Evolutionary conservation across 2,888 invertebrate genomes (phyloP).

Genomic region (Phaedon cochleariae): DNA sequence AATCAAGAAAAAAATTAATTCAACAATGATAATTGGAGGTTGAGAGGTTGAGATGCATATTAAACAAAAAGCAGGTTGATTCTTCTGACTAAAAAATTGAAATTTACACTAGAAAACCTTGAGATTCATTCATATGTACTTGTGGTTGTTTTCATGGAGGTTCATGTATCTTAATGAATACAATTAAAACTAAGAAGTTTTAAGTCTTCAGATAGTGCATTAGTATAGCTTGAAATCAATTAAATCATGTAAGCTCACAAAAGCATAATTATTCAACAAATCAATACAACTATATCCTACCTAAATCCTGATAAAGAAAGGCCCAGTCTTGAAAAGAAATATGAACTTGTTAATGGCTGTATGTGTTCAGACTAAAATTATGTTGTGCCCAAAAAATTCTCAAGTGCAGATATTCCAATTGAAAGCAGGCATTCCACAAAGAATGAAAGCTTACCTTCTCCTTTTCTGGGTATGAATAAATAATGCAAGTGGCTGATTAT

Average conservation of each 20-base stretch:
- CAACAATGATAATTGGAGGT: no score
- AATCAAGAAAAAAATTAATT: no score
- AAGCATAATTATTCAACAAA: neutral
- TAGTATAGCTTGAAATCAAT: neutral
- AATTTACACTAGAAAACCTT: no score
- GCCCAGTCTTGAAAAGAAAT: slow-evolving; percentile 81
- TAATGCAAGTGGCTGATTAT: slow-evolving; percentile 94
- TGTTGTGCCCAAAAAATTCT: slow-evolving; percentile 12
- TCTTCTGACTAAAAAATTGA: no score
- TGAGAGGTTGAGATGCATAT: no score
- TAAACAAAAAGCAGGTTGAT: no score
- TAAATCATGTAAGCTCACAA: neutral
- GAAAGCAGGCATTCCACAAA: neutral
- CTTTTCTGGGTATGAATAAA: slow-evolving; percentile 90
- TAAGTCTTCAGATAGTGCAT: neutral
- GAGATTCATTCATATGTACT: no score
- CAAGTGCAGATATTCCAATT: slow-evolving; percentile 32
- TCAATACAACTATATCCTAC: slow-evolving; percentile 65
- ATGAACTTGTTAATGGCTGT: slow-evolving; percentile 21
- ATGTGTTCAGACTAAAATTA: slow-evolving; percentile 11
- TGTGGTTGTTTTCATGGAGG: neutral
- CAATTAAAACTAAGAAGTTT: neutral
- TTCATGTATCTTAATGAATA: neutral
- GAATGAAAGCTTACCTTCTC: slow-evolving; percentile 75
- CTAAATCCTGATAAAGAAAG: slow-evolving; percentile 88